Evolutionary conservation across 2,888 invertebrate species (phyloP).

Genomic region (Spatulosminthurus flaviceps): DNA sequence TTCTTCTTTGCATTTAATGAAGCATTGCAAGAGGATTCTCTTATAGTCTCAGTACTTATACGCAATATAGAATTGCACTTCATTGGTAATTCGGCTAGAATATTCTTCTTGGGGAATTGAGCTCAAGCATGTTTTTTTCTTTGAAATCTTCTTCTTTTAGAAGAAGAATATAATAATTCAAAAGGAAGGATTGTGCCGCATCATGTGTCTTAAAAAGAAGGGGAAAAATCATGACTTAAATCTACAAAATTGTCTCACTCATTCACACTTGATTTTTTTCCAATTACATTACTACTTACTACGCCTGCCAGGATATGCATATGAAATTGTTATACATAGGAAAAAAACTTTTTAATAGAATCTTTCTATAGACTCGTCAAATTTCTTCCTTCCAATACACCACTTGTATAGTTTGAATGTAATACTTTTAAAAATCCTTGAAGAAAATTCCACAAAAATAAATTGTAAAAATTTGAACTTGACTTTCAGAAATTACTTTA

Average conservation of each 20-base stretch:
- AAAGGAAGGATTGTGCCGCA: background rate
- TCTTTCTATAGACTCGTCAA: too few species aligned
- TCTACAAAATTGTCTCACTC: background rate
- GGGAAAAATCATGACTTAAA: background rate
- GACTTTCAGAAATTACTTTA: too few species aligned
- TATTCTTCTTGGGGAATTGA: background rate
- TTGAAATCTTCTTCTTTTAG: background rate
- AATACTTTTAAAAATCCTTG: too few species aligned
- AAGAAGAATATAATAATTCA: background rate
- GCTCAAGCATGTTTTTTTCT: background rate
- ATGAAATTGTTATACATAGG: too few species aligned
- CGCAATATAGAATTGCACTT: background rate
- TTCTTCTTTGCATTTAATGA: conserved; percentile 12
- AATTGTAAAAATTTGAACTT: too few species aligned
- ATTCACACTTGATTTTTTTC: background rate
- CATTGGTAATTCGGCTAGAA: background rate
- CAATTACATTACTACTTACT: too few species aligned
- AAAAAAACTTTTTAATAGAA: too few species aligned
- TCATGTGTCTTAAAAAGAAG: background rate
- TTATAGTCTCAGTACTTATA: background rate
- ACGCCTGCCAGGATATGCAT: too few species aligned
- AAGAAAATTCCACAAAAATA: too few species aligned
- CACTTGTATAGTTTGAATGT: too few species aligned
- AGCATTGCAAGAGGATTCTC: conserved; percentile 16
- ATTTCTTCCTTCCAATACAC: too few species aligned